phyloP scores from a whole-genome alignment of 2,797 vertebrate species.

The Philypnodon macrostomus region DNA sequence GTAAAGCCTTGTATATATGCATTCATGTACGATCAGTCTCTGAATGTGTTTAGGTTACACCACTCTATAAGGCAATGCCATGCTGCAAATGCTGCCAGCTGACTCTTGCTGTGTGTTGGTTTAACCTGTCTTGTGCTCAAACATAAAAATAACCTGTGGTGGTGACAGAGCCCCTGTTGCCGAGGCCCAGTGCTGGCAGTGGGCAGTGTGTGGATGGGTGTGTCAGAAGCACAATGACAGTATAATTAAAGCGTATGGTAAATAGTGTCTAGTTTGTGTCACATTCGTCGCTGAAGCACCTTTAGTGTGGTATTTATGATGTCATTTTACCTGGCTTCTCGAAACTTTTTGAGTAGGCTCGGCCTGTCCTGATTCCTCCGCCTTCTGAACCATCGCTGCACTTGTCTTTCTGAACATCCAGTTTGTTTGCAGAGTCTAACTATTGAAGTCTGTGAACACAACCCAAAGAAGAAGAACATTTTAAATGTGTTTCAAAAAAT shows the following conservation, averaged over 20 bases:
- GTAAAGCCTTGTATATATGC: no score
- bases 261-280: conserved; percentile 53
- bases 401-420: conserved; percentile 80
- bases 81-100: conserved; percentile 14
- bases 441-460: conserved; percentile 76
- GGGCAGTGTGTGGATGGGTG: conserved; percentile 13
- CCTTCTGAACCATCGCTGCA: conserved; percentile 92
- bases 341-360: conserved; percentile 91
- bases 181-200: conserved; percentile 13
- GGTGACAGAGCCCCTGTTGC: conserved; percentile 31
- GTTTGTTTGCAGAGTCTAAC: conserved; percentile 81
- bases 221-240: conserved; percentile 26
- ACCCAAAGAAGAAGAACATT: no score
- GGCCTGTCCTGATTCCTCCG: conserved; percentile 93
- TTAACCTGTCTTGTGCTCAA: conserved; percentile 17
- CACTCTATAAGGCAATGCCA: neutral
- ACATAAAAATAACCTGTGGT: conserved; percentile 34
- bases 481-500: neutral
- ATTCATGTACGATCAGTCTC: no score
- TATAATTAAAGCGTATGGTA: conserved; percentile 51
- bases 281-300: conserved; percentile 36
- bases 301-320: neutral
- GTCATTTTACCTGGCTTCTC: conserved; percentile 86
- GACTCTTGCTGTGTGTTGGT: conserved; percentile 19
- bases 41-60: no score